phyloP scores from a whole-genome alignment of 1,140 invertebrate species.

The Charaxes varanes region DNA sequence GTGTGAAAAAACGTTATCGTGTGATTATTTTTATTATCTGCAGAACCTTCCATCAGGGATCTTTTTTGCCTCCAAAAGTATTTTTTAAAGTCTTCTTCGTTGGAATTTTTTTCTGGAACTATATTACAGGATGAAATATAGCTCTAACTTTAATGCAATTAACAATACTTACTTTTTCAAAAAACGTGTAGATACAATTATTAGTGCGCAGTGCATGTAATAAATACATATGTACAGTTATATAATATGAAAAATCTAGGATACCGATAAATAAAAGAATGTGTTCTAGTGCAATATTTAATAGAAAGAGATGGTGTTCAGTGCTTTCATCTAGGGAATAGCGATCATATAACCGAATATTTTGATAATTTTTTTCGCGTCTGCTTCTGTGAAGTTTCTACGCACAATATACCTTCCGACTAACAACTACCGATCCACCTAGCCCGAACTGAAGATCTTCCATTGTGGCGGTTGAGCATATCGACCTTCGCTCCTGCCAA shows the following conservation, averaged over 20 bases:
- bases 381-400: too few species aligned
- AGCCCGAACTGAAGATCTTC: too few species aligned
- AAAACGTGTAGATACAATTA: too few species aligned
- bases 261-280: conserved; percentile 23
- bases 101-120: conserved; percentile 11
- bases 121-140: background rate
- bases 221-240: conserved; percentile 3
- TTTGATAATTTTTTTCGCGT: too few species aligned
- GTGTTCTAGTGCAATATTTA: conserved; percentile 39
- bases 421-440: too few species aligned
- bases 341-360: conserved; percentile 58
- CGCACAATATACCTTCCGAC: too few species aligned
- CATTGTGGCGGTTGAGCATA: too few species aligned
- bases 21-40: conserved; percentile 13
- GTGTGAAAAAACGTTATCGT: conserved; percentile 41
- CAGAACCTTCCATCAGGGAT: conserved; percentile 20
- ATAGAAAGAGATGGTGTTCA: conserved; percentile 27
- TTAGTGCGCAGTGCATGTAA: too few species aligned
- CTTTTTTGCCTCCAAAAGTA: conserved; percentile 28
- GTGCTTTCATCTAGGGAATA: conserved; percentile 36
- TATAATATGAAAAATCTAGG: background rate
- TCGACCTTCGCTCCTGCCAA: too few species aligned
- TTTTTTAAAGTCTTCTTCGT: conserved; percentile 26
- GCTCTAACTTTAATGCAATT: background rate
- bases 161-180: conserved; percentile 5